Evolutionary conservation across 2,888 invertebrate genomes (phyloP), one percentile per base, ranked within the genome.

Genomic region (Tetheella fluctuosa): DNA sequence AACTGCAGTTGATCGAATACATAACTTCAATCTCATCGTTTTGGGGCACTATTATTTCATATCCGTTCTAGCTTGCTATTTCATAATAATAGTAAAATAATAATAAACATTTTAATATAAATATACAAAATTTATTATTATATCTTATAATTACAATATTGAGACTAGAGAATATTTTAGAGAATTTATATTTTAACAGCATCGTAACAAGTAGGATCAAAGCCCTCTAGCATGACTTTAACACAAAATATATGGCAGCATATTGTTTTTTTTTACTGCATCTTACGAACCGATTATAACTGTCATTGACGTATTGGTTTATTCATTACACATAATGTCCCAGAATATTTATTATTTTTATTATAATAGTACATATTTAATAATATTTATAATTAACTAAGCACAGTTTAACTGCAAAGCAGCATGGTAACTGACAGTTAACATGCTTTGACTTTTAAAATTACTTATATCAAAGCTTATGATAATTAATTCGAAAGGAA

Each of bases 81-180:
- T 59, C 25, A 54, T 52, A 7, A 52, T 15, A 10, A 60, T 63
- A 58, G 62, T 52, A 56, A 57, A 60, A 48, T 61, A 65, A 58
- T 59, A 64, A 70, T 69, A 67, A 66, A 64, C 52, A 57, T 59
- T 58, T 61, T 30, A 54, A 57, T 64, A 60, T 25, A 63, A 68
- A 56, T 57, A 60, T 63, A 66, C 39, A 62, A 59, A 60, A 57
- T 61, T 52, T 56, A 59, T 60, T 60, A 48, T 25, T 54, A 3
- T 17, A 23, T 15, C 61, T 60, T 60, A 61, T 8, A 58, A 61
- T 15, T 54, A 64, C 20, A 54, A 39, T 54, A 52, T 57, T 48
- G 59, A 59, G 67, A 68, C 67, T 69, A 69, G 64, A 37, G 23
- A 52, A 59, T 30, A 23, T 1, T 17, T 42, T 69, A 69, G 64